phyloP scores from a whole-genome alignment of 2,888 invertebrate species.

The Coelopa pilipes region DNA sequence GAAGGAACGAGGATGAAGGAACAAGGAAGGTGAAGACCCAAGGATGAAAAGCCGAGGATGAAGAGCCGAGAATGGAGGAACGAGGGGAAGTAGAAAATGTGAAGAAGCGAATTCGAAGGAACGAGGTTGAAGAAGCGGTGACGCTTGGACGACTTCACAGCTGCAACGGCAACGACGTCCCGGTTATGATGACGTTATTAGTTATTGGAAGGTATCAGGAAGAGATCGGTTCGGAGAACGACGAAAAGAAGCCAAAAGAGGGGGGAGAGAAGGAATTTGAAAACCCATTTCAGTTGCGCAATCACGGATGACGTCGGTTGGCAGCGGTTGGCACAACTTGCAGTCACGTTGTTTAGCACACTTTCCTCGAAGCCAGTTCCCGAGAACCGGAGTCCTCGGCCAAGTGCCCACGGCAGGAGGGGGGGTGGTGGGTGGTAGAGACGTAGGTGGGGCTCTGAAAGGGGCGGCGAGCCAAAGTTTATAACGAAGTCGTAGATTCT shows the following conservation, averaged over 20 bases:
- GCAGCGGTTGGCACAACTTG: background rate
- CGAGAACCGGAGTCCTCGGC: background rate
- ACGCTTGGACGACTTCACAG: no score
- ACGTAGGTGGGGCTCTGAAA: background rate
- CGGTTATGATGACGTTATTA: slow-evolving; percentile 3
- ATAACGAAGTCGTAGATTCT: slow-evolving; percentile 24
- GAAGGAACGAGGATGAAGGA: no score
- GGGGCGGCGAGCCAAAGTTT: background rate
- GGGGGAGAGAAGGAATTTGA: background rate
- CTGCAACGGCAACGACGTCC: background rate
- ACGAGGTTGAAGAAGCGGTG: no score
- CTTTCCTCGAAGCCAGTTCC: background rate
- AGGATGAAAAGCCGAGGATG: no score
- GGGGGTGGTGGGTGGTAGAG: no score
- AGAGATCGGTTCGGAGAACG: background rate
- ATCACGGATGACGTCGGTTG: slow-evolving; percentile 3
- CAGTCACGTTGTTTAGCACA: background rate
- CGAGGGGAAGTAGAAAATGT: no score
- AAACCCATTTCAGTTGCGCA: background rate
- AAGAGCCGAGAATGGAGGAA: no score
- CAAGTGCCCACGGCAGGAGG: background rate
- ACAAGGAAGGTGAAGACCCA: no score
- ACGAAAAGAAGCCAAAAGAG: background rate
- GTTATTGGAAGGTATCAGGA: background rate
- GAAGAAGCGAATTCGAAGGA: no score